Evolutionary conservation across 2,797 vertebrate species (phyloP), one percentile per base, ranked within the genome.

Genomic region (Arnoldichthys spilopterus): DNA sequence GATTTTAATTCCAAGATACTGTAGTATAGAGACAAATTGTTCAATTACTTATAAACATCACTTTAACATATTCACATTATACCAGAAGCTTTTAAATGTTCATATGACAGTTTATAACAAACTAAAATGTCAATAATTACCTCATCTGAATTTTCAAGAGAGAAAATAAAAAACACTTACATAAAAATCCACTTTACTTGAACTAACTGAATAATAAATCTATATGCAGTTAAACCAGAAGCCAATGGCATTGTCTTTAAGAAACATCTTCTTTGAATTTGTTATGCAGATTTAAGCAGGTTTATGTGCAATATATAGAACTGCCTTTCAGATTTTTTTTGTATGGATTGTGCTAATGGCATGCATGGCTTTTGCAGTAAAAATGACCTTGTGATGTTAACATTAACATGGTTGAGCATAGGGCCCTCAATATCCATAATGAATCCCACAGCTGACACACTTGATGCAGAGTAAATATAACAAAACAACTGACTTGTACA

Each of bases 331-430:
- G 4, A 28, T 30, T 64, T 3, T 64, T 49, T 71, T 43, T 62
- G 43, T 20, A 72, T 72, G 32, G 30, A 67, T 9, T 34, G 20
- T 67, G 70, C 24, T 66, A 20, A 43, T 54, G 61, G 16, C 61
- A 49, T 74, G n/a, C 69, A 67, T 68, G 56, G 40, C 24, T 20
- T 67, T 24, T 22, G 20, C 16, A 18, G 64, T 45, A 26, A 45
- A n/a, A 45, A 59, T 79, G 26, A 67, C 22, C 37, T 13, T 74
- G 71, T 74, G 30, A 51, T 74, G 63, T 77, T 58, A 72, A 59
- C 59, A 79, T 59, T 68, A 40, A 74, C 73, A 37, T 59, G 53
- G 28, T 58, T 32, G 20, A 53, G 22, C 3, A 6, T 59, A 61
- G 49, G 30, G 68, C 37, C 53, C 32, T 51, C 40, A 43, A 53